Percentiles rank a stretch among this genome's conserved stretches.
Evolutionary conservation across 2,113 vertebrate species (phyloP).

Genomic region (Callochromis pleurospilus): DNA sequence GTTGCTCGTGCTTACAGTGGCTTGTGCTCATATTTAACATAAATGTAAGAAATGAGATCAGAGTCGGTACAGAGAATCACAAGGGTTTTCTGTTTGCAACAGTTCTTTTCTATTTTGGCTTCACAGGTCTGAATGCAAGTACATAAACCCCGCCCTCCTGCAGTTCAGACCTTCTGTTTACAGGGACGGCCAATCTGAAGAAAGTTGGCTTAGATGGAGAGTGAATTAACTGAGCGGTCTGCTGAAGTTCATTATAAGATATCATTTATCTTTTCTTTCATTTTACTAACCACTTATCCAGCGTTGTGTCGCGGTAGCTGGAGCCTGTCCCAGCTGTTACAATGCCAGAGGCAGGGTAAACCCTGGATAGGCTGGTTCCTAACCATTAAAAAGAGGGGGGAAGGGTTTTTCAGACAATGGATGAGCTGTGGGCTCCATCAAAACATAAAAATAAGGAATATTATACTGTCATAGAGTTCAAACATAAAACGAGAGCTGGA

Average conservation of each 20-base stretch:
- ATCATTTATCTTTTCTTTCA: not conserved
- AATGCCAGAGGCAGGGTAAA: not conserved
- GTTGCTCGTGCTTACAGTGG: not conserved
- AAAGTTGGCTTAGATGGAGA: not conserved
- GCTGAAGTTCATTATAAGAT: not conserved
- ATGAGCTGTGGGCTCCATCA: not conserved
- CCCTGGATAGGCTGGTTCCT: not conserved
- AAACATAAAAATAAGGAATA: not conserved
- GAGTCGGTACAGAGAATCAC: accelerated
- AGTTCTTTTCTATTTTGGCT: not conserved
- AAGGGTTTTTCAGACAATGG: not conserved
- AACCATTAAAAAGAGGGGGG: not conserved
- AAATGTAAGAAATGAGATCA: accelerated
- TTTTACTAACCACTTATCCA: not conserved
- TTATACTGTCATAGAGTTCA: accelerated
- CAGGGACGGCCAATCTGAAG: accelerated
- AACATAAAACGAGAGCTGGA: not conserved
- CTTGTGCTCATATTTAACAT: not conserved
- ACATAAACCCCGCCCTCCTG: not conserved
- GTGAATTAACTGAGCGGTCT: not conserved
- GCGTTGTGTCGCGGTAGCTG: accelerated
- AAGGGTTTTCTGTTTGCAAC: not conserved
- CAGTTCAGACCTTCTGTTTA: accelerated
- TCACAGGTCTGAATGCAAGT: not conserved
- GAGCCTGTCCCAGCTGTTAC: not conserved